phyloP scores from a whole-genome alignment of 1,140 invertebrate species.

The Hestina assimilis region DNA sequence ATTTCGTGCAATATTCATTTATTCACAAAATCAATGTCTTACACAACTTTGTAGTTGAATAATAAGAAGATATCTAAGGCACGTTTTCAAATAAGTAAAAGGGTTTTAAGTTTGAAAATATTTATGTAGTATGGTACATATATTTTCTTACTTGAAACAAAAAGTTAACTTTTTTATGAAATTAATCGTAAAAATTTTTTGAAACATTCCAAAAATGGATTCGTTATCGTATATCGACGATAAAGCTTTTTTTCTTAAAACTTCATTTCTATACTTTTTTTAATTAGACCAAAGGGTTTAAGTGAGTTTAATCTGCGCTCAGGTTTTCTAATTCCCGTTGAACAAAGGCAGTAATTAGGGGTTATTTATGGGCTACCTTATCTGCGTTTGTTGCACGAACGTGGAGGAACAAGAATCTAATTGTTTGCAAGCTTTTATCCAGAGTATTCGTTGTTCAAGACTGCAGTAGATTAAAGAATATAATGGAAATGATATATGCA shows the following conservation, averaged over 20 bases:
- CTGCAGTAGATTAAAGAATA: neutral
- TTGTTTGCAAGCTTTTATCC: conserved; percentile 39
- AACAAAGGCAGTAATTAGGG: conserved; percentile 63
- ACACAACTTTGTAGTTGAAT: no score
- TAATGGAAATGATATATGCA: neutral
- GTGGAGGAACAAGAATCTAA: conserved; percentile 42
- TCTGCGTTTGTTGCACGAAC: conserved; percentile 52
- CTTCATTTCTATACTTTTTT: no score
- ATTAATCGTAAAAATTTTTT: no score
- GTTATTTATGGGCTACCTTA: conserved; percentile 61
- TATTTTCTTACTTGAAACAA: no score
- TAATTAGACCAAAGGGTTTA: conserved; percentile 21
- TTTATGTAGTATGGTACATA: no score
- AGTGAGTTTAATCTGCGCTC: conserved; percentile 20
- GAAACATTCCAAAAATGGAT: no score
- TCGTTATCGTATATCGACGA: neutral
- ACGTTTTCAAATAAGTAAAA: no score
- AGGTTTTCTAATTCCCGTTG: conserved; percentile 31
- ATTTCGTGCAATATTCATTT: no score
- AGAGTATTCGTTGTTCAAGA: conserved; percentile 4
- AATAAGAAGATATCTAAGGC: no score
- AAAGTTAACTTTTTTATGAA: no score
- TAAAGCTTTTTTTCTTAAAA: neutral
- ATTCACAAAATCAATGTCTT: no score
- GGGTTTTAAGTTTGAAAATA: no score